Conservation (phyloP, 2,797 vertebrate genomes). For the Anabacerthia variegaticeps region DNA sequence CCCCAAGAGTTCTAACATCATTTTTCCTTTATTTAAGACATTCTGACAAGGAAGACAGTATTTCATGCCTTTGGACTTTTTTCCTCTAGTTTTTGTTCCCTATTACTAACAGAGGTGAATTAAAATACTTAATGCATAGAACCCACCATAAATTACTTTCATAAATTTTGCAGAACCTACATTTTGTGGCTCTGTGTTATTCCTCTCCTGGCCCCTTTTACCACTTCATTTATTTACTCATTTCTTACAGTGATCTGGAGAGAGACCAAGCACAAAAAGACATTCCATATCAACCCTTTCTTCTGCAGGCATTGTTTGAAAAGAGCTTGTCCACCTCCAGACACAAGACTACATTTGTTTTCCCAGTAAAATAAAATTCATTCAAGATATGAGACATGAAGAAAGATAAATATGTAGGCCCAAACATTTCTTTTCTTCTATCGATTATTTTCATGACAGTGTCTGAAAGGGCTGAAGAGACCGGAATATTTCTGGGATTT, state of each 20-base stretch:
- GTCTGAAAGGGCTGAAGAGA: conserved; percentile 28
- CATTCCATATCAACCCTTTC: background rate
- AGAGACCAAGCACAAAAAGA: background rate
- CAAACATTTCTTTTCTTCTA: background rate
- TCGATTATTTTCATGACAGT: background rate
- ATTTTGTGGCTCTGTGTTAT: background rate
- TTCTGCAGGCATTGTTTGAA: conserved; percentile 4
- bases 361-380: conserved; percentile 7
- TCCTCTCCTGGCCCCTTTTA: background rate
- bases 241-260: conserved; percentile 1
- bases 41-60: background rate
- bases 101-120: background rate
- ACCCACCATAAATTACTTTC: background rate
- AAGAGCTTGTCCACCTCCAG: conserved; percentile 41
- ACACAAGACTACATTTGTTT: conserved; percentile 20
- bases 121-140: background rate
- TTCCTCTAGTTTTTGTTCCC: background rate
- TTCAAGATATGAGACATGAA: background rate
- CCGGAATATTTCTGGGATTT: background rate
- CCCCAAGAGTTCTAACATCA: background rate
- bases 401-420: background rate
- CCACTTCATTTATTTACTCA: background rate
- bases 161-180: background rate
- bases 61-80: background rate
- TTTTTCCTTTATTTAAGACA: background rate